These are phyloP conservation scores for Nothocercus julius DNA, from an alignment of 2,113 vertebrate genomes.

Conservation along the genomic window DNA sequence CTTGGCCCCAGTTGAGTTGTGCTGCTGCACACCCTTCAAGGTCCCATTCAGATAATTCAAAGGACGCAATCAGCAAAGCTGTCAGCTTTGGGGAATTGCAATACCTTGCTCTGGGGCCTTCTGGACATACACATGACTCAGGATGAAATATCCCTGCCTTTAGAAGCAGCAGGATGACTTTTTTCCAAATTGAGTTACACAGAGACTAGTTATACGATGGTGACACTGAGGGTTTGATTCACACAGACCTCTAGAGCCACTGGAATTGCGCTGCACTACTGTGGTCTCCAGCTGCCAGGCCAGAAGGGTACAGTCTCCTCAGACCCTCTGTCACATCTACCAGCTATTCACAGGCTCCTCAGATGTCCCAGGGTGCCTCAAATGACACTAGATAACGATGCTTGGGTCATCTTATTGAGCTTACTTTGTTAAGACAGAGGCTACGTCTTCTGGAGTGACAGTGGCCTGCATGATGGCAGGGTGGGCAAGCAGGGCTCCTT, in stretches of 20 bases:
- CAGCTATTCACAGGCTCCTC: background rate
- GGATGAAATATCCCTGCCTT: background rate
- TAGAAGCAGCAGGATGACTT: background rate
- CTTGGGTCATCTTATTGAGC: background rate
- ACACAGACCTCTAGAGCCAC: background rate
- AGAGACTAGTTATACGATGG: background rate
- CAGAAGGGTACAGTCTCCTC: background rate
- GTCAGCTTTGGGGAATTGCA: background rate
- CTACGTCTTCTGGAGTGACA: background rate
- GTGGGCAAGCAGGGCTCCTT: background rate
- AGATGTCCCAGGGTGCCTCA: background rate
- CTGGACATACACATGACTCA: background rate
- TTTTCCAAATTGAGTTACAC: background rate
- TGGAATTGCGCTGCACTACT: background rate
- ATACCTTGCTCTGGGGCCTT: background rate
- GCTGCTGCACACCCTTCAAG: background rate
- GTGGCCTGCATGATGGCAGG: background rate
- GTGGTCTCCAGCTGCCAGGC: background rate
- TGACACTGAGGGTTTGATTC: background rate
- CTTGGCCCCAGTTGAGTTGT: accelerated
- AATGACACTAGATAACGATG: background rate
- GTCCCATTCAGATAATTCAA: background rate
- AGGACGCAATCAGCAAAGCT: background rate
- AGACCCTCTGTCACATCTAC: background rate
- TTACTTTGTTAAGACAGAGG: background rate